phyloP scores from a whole-genome alignment of 2,113 vertebrate species.

The Rhea pennata region DNA sequence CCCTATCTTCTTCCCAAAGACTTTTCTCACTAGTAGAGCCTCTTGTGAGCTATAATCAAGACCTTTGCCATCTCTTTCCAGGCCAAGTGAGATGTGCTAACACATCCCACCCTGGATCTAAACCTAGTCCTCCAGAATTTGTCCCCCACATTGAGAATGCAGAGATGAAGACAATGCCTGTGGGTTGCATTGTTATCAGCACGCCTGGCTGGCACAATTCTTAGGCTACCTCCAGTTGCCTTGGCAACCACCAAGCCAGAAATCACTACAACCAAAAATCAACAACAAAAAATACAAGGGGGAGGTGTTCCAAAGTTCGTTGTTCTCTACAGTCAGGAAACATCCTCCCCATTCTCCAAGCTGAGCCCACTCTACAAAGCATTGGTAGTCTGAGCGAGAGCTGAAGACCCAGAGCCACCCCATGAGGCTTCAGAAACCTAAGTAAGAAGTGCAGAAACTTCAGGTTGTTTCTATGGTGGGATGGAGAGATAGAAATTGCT shows the following conservation, averaged over 20 bases:
- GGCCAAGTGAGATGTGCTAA: neutral
- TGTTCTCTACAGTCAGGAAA: neutral
- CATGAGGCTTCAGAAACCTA: neutral
- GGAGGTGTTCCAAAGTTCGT: neutral
- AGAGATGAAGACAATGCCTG: neutral
- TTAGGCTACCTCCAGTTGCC: neutral
- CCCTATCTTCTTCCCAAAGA: neutral
- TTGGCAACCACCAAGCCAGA: neutral
- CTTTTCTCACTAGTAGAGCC: neutral
- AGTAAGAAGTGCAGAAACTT: neutral
- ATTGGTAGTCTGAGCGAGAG: fast-evolving
- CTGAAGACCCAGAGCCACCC: neutral
- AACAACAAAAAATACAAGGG: neutral
- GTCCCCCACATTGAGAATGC: fast-evolving
- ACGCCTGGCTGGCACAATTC: neutral
- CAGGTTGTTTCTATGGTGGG: fast-evolving
- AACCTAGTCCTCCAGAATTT: neutral
- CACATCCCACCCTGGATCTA: neutral
- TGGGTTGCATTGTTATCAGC: neutral
- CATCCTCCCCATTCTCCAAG: neutral
- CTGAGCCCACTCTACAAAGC: neutral
- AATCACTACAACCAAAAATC: neutral
- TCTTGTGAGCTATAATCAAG: neutral
- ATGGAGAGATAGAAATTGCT: neutral
- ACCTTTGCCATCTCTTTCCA: neutral